Evolutionary conservation across 1,140 invertebrate genomes (phyloP).

Genomic region (Drosophila subobscura): DNA sequence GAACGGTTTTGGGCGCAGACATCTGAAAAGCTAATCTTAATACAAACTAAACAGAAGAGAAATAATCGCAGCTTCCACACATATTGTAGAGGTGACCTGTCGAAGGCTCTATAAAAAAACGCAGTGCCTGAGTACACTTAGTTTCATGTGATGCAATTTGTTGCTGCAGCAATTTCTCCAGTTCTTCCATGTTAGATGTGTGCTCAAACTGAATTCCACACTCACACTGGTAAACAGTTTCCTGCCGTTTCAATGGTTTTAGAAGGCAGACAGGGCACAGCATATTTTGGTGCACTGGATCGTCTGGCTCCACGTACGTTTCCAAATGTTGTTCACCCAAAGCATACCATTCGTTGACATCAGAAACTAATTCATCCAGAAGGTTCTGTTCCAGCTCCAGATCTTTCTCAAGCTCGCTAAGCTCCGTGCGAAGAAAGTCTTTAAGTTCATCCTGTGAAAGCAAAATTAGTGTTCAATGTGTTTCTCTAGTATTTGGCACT

Average conservation of each 20-base stretch:
- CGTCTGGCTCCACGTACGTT: conserved; percentile 42
- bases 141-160: conserved; percentile 58
- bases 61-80: conserved; percentile 76
- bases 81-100: conserved; percentile 56
- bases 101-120: conserved; percentile 66
- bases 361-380: conserved; percentile 57
- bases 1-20: conserved; percentile 28
- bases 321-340: conserved; percentile 67
- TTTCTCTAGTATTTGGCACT: not conserved
- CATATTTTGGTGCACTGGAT: conserved; percentile 13
- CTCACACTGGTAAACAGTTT: conserved; percentile 35
- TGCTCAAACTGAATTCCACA: conserved; percentile 62
- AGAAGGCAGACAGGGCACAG: conserved; percentile 71
- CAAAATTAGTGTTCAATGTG: not conserved
- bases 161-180: conserved; percentile 35
- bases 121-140: conserved; percentile 48
- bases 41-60: conserved; percentile 53
- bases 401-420: conserved; percentile 66
- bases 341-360: conserved; percentile 75
- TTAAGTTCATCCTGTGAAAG: conserved; percentile 48
- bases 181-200: conserved; percentile 25
- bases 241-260: conserved; percentile 19
- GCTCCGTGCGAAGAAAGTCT: conserved; percentile 60
- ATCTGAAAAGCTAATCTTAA: not conserved
- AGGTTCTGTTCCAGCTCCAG: conserved; percentile 67